A percentile compares a stretch with the other conserved stretches of the same genome.
Conservation (phyloP, 1,140 invertebrate genomes). For the Pseudoatta argentina region DNA sequence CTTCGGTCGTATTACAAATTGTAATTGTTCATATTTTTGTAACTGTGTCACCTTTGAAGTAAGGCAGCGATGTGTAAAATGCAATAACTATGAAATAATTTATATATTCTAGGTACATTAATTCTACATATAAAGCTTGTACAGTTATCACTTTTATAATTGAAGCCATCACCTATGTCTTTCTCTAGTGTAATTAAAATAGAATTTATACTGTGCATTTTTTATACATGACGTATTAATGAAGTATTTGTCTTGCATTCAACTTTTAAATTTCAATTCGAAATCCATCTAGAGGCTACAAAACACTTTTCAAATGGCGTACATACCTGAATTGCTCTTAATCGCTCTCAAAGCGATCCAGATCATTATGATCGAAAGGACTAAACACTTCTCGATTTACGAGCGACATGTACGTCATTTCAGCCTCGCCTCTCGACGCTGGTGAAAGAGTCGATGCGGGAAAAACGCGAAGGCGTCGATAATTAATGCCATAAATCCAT, state of each 20-base stretch:
- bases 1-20: no score
- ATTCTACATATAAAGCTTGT: no score
- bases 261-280: conserved; percentile 12
- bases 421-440: conserved; percentile 31
- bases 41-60: no score
- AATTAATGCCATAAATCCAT: conserved; percentile 78
- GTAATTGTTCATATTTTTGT: no score
- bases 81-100: no score
- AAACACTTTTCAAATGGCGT: conserved; percentile 12
- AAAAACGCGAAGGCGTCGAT: conserved; percentile 62
- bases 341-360: conserved; percentile 7
- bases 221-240: neutral
- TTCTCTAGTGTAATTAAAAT: neutral
- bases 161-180: no score
- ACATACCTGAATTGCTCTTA: conserved; percentile 6
- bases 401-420: conserved; percentile 12
- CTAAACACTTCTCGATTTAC: conserved; percentile 40
- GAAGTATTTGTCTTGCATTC: neutral
- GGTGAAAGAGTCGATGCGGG: neutral
- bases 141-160: no score
- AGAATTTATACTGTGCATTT: neutral
- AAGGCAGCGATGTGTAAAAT: no score
- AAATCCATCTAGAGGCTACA: neutral
- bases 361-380: conserved; percentile 14
- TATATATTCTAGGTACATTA: no score